These are phyloP conservation scores for Ostrea denselamellosa DNA, from an alignment of 1,140 invertebrate species.

Conservation along the genomic window DNA sequence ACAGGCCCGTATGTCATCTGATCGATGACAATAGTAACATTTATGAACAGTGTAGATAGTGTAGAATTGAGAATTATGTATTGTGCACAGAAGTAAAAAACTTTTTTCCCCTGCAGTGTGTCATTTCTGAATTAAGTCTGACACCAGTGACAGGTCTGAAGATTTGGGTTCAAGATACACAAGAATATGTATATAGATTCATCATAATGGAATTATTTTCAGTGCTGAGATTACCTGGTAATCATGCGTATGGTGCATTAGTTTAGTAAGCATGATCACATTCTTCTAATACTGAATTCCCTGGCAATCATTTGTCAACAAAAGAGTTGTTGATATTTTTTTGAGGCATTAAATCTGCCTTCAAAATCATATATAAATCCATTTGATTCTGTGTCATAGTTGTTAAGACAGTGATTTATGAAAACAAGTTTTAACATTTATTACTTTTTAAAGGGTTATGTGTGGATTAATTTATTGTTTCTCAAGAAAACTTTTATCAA, in stretches of 20 bases:
- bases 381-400: background rate
- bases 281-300: background rate
- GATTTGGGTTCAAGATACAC: background rate
- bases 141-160: background rate
- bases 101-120: background rate
- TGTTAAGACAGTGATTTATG: background rate
- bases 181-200: background rate
- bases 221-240: background rate
- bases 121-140: background rate
- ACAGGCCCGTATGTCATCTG: conserved; percentile 51
- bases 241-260: background rate
- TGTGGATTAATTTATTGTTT: too few relatives aligned
- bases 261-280: background rate
- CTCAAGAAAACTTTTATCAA: too few relatives aligned
- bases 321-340: too few relatives aligned
- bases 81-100: background rate
- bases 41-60: conserved; percentile 1
- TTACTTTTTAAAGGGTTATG: too few relatives aligned
- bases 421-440: too few relatives aligned
- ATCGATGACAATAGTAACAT: conserved; percentile 47
- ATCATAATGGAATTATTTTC: background rate
- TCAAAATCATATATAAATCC: too few relatives aligned
- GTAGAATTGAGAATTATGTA: background rate
- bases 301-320: too few relatives aligned
- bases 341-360: too few relatives aligned